Conservation (phyloP, 2,888 invertebrate species). For the Orthonychiurus folsomi region DNA sequence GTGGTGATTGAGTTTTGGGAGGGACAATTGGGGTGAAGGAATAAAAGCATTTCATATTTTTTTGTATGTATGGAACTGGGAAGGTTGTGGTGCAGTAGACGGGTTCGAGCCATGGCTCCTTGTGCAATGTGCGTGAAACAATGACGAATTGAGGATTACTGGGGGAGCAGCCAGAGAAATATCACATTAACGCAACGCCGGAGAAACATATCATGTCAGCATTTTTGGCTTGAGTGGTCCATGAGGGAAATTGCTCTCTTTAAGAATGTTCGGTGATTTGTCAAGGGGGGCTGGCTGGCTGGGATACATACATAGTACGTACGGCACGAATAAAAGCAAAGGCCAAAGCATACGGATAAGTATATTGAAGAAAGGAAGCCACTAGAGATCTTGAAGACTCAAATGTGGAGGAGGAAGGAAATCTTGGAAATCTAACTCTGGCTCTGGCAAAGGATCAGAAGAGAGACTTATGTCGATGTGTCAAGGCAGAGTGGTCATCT, state of each 20-base stretch:
- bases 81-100: no score
- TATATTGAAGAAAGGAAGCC: conserved; percentile 17
- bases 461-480: conserved; percentile 17
- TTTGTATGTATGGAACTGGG: no score
- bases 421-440: no score
- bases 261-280: conserved; percentile 19
- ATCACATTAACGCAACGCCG: neutral
- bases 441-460: neutral
- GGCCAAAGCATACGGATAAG: neutral
- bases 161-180: neutral
- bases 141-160: neutral
- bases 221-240: conserved; percentile 20
- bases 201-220: conserved; percentile 36
- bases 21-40: neutral
- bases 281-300: conserved; percentile 15
- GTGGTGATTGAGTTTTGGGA: neutral
- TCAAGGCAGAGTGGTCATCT: conserved; percentile 30
- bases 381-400: conserved; percentile 22
- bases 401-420: no score
- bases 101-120: no score
- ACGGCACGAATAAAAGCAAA: neutral
- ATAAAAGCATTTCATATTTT: neutral
- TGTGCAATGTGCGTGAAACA: conserved; percentile 1
- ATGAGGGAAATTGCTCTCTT: conserved; percentile 13
- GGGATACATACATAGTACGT: neutral